Conservation (phyloP, 2,888 invertebrate genomes). For the Lithophane semibrunnea region DNA sequence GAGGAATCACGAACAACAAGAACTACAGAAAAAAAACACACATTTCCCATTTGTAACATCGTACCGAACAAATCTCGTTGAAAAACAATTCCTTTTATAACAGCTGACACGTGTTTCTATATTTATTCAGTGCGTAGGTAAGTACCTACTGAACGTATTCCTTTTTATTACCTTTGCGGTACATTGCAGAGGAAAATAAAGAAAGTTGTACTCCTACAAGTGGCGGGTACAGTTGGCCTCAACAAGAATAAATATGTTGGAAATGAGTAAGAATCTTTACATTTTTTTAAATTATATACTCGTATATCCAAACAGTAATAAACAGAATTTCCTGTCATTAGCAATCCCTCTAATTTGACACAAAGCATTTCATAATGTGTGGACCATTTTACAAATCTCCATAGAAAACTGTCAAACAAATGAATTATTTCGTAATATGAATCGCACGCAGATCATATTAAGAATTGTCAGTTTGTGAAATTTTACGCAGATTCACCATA, state of each 20-base stretch:
- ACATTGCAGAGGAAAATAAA: conserved; percentile 1
- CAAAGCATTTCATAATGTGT: too few species aligned
- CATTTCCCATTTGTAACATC: background rate
- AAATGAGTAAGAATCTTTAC: background rate
- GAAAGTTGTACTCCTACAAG: conserved; percentile 2
- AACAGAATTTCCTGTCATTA: too few species aligned
- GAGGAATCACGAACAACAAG: background rate
- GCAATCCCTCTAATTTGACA: too few species aligned
- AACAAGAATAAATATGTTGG: background rate
- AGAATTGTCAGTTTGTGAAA: too few species aligned
- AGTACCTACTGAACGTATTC: conserved; percentile 10
- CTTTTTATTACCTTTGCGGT: conserved; percentile 1
- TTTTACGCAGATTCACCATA: too few species aligned
- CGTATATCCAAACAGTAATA: too few species aligned
- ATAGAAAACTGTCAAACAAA: too few species aligned
- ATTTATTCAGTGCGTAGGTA: conserved; percentile 1
- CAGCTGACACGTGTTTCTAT: conserved; percentile 16
- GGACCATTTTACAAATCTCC: too few species aligned
- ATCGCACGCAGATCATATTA: too few species aligned
- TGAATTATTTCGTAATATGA: too few species aligned
- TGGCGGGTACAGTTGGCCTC: background rate
- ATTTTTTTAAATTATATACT: too few species aligned
- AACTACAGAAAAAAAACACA: background rate
- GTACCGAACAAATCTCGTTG: background rate
- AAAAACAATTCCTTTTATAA: background rate